Conservation (phyloP, 1,140 invertebrate species). For the Meloidogyne exigua region DNA sequence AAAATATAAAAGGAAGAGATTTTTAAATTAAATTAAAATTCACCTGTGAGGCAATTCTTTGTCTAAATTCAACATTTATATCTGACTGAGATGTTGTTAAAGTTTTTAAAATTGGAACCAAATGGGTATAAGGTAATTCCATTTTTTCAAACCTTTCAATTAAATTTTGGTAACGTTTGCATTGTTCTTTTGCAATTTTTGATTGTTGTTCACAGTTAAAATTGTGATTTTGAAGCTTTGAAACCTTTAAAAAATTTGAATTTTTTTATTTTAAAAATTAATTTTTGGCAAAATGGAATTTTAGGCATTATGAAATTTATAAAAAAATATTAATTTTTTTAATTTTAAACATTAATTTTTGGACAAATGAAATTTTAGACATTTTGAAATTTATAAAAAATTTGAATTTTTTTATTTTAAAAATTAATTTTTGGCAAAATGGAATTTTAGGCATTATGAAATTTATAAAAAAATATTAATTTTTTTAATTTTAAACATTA, state of each 20-base stretch:
- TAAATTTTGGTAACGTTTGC: conserved; percentile 26
- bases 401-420: background rate
- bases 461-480: background rate
- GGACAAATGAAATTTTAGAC: too few relatives aligned
- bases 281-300: background rate
- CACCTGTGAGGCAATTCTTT: background rate
- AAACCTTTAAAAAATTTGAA: background rate
- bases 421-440: background rate
- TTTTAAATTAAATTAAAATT: background rate
- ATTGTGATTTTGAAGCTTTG: conserved; percentile 18
- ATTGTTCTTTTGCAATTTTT: conserved; percentile 12
- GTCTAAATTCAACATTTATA: background rate
- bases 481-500: too few relatives aligned
- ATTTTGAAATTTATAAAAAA: conserved; percentile 10
- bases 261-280: conserved; percentile 8
- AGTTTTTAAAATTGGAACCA: conserved; percentile 32
- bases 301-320: background rate
- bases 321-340: too few relatives aligned
- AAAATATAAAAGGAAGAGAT: background rate
- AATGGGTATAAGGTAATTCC: conserved; percentile 24
- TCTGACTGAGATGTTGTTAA: background rate
- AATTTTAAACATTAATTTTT: too few relatives aligned
- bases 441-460: background rate
- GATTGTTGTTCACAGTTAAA: conserved; percentile 29
- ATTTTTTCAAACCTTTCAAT: conserved; percentile 36